Conservation (phyloP, 2,888 invertebrate species). For the Apamea monoglypha region DNA sequence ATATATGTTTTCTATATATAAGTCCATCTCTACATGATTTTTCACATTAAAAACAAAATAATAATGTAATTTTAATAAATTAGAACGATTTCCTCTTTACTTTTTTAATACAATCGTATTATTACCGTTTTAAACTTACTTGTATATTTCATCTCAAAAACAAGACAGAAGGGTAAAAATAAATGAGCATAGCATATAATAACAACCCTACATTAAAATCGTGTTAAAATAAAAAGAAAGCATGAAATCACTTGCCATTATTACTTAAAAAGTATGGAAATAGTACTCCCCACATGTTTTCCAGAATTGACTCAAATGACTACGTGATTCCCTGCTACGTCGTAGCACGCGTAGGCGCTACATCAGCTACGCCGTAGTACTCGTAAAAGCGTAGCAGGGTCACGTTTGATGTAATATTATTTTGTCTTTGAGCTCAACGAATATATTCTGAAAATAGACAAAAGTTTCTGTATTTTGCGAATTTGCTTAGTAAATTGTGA, state of each 20-base stretch:
- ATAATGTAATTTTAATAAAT: too few species aligned
- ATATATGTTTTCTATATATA: too few species aligned
- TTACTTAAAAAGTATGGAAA: background rate
- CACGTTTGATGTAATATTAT: slow-evolving; percentile 8
- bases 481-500: background rate
- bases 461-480: background rate
- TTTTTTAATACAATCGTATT: background rate
- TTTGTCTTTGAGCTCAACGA: background rate
- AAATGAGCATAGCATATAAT: background rate
- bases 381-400: slow-evolving; percentile 18
- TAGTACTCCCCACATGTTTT: background rate
- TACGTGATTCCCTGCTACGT: slow-evolving; percentile 15
- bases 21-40: too few species aligned
- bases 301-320: background rate
- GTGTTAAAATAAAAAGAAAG: background rate
- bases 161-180: background rate
- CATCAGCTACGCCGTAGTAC: slow-evolving; percentile 49
- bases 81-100: background rate
- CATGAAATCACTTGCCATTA: background rate
- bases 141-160: background rate
- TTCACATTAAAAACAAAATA: too few species aligned
- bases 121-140: background rate
- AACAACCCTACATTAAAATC: background rate
- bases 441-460: background rate
- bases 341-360: slow-evolving; percentile 22